Evolutionary conservation across 35 echinoderm and acorn worm genomes (phyloP).

Genomic region (Apostichopus japonicus): DNA sequence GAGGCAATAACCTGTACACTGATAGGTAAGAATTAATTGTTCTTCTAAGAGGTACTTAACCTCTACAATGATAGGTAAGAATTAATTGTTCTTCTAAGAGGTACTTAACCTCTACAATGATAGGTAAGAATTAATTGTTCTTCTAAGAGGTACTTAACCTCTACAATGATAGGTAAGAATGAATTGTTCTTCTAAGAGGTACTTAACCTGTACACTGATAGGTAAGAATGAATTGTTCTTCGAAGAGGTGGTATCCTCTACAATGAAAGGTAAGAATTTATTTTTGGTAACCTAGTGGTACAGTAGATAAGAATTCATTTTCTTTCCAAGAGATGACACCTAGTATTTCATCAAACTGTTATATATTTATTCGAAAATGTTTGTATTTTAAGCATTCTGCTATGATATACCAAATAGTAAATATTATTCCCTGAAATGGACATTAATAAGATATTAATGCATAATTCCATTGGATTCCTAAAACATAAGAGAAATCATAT

Average conservation of each 20-base stretch:
- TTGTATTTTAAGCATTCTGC: no score
- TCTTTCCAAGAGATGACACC: not conserved
- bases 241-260: not conserved
- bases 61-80: not conserved
- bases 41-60: no score
- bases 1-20: slow-evolving; percentile 1
- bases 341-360: no score
- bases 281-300: not conserved
- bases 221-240: not conserved
- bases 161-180: not conserved
- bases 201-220: not conserved
- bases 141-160: not conserved
- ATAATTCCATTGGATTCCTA: no score
- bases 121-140: not conserved
- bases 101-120: not conserved
- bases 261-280: not conserved
- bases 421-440: no score
- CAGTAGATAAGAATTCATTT: not conserved
- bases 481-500: no score
- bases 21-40: not conserved
- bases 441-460: no score
- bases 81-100: no score
- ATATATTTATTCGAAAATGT: no score
- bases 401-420: no score
- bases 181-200: not conserved